These are phyloP conservation scores for Schizothorax lantsangensis DNA, from an alignment of 2,797 vertebrate genomes.

Conservation along the genomic window DNA sequence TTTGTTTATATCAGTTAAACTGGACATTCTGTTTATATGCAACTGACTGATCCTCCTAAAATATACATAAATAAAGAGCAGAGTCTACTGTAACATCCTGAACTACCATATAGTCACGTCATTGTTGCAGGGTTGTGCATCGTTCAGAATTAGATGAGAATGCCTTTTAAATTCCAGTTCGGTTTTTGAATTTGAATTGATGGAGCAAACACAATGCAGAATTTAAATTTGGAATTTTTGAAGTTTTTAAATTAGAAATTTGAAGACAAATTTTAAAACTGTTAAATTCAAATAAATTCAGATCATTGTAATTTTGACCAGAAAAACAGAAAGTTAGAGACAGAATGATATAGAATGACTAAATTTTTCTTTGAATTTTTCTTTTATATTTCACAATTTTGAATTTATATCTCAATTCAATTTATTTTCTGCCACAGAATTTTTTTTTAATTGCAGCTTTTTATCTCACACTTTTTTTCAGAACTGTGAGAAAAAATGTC, in stretches of 20 bases:
- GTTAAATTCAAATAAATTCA: background rate
- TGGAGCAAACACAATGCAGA: background rate
- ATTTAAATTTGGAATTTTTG: background rate
- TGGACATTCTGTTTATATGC: conserved; percentile 20
- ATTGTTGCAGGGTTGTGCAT: background rate
- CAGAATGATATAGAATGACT: background rate
- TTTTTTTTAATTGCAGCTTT: background rate
- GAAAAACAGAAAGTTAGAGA: background rate
- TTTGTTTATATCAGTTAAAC: background rate
- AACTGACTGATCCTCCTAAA: background rate
- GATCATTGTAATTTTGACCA: background rate
- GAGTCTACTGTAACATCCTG: conserved; percentile 28
- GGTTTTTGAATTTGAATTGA: background rate
- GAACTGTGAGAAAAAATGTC: too few species aligned
- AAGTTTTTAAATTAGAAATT: background rate
- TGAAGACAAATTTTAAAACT: background rate
- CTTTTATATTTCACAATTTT: background rate
- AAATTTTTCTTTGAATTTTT: too few species aligned
- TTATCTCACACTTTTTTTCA: too few species aligned
- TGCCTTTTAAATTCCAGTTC: background rate
- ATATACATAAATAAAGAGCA: conserved; percentile 4
- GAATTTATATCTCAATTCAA: background rate
- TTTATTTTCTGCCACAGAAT: background rate
- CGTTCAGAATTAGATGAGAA: background rate
- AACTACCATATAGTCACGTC: background rate